These are phyloP conservation scores for Drosophila oshimai DNA, from an alignment of 1,140 invertebrate species.

Conservation along the genomic window DNA sequence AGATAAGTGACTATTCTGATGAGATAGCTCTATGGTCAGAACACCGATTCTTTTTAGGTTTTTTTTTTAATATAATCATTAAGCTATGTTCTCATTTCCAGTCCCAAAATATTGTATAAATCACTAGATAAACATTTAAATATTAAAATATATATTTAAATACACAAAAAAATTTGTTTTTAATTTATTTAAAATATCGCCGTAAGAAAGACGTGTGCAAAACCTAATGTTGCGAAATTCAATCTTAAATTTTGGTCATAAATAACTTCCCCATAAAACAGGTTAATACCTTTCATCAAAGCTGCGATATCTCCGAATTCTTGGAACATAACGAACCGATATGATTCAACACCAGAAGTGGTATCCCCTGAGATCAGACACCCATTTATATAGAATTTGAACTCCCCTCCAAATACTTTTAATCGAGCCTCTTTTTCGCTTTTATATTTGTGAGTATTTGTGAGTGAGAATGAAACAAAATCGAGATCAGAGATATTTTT, in stretches of 20 bases:
- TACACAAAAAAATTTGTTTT: too few species aligned
- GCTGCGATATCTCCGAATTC: neutral
- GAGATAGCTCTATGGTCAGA: constrained; percentile 9
- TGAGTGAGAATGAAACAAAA: constrained; percentile 1
- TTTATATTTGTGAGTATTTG: neutral
- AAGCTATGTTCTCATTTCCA: neutral
- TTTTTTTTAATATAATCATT: neutral
- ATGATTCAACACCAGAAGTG: constrained; percentile 17
- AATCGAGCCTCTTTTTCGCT: constrained; percentile 8
- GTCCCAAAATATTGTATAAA: too few species aligned
- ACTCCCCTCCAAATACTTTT: neutral
- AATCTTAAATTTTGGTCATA: neutral
- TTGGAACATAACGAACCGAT: neutral
- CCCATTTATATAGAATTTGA: neutral
- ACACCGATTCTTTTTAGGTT: neutral
- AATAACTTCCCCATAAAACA: neutral
- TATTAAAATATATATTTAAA: too few species aligned
- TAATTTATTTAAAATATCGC: too few species aligned
- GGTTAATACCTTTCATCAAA: neutral
- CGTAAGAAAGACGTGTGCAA: too few species aligned
- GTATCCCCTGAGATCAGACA: neutral
- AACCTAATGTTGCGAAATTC: neutral
- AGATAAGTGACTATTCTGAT: constrained; percentile 13
- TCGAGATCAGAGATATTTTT: neutral
- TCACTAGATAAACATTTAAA: too few species aligned